Percentiles rank a stretch among this genome's conserved stretches.
Evolutionary conservation across 1,140 invertebrate species (phyloP).

Genomic region (Lepidurus apus): DNA sequence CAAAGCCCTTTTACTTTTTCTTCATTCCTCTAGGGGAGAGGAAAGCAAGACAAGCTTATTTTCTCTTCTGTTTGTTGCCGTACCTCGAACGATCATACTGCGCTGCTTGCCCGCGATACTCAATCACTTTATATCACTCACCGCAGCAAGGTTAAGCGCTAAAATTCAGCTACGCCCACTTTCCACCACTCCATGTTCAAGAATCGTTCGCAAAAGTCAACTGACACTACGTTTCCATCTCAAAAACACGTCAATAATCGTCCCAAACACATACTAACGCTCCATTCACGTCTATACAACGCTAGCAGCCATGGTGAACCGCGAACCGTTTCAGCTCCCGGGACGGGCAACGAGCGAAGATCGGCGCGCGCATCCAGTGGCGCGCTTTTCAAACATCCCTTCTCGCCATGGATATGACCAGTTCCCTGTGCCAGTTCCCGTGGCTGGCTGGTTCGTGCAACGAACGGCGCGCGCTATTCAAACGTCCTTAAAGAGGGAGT

Average conservation of each 20-base stretch:
- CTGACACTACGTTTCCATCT: background rate
- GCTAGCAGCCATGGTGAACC: conserved; percentile 16
- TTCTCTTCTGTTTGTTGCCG: background rate
- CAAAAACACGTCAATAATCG: background rate
- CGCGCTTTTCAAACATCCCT: too few species aligned
- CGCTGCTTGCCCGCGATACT: background rate
- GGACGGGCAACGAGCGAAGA: too few species aligned
- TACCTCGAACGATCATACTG: background rate
- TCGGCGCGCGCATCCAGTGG: too few species aligned
- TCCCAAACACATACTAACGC: background rate
- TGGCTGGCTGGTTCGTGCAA: too few species aligned
- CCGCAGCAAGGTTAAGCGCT: background rate
- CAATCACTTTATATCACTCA: background rate
- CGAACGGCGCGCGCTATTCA: background rate
- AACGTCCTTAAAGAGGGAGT: conserved; percentile 26
- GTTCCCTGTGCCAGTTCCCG: too few species aligned
- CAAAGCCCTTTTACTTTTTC: background rate
- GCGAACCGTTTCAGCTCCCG: background rate
- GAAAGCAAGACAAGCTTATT: background rate
- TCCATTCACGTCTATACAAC: background rate
- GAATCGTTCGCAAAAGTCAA: background rate
- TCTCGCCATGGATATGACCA: too few species aligned
- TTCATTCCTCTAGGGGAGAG: background rate
- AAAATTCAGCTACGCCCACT: background rate
- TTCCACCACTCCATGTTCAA: background rate